Conservation (phyloP, 2,888 invertebrate genomes). For the Aphelenchoides bicaudatus region DNA sequence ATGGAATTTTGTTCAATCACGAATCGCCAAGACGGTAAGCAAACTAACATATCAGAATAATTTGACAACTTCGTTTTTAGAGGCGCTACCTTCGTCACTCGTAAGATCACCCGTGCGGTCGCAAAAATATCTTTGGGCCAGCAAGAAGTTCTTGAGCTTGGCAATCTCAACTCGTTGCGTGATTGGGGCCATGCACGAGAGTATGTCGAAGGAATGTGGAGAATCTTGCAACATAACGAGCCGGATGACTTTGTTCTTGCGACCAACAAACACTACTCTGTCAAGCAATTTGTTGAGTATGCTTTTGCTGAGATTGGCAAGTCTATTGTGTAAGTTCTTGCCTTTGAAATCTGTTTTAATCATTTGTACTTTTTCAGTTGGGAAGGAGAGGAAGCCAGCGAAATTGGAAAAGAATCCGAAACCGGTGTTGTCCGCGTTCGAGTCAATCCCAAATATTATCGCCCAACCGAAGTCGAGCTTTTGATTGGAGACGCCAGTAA, state of each 20-base stretch:
- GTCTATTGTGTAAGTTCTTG: slow-evolving; percentile 67
- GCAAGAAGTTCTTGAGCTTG: slow-evolving; percentile 76
- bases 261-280: slow-evolving; percentile 73
- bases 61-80: no score
- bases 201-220: slow-evolving; percentile 82
- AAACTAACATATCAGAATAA: no score
- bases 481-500: slow-evolving; percentile 88
- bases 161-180: slow-evolving; percentile 87
- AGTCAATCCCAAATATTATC: slow-evolving; percentile 87
- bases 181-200: slow-evolving; percentile 79
- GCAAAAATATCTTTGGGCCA: slow-evolving; percentile 83
- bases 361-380: slow-evolving; percentile 66
- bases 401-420: slow-evolving; percentile 75
- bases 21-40: slow-evolving; percentile 89
- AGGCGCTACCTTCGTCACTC: slow-evolving; percentile 93
- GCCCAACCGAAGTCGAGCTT: slow-evolving; percentile 94
- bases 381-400: slow-evolving; percentile 79
- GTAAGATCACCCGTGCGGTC: slow-evolving; percentile 93
- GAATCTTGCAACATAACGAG: slow-evolving; percentile 86
- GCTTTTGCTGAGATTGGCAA: slow-evolving; percentile 80
- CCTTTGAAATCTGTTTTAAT: not conserved
- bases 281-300: slow-evolving; percentile 88
- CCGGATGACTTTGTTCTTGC: slow-evolving; percentile 97
- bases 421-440: slow-evolving; percentile 76
- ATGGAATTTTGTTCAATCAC: slow-evolving; percentile 92